These are phyloP conservation scores for Heliconius hermathena DNA, from an alignment of 1,140 invertebrate species.

Conservation along the genomic window DNA sequence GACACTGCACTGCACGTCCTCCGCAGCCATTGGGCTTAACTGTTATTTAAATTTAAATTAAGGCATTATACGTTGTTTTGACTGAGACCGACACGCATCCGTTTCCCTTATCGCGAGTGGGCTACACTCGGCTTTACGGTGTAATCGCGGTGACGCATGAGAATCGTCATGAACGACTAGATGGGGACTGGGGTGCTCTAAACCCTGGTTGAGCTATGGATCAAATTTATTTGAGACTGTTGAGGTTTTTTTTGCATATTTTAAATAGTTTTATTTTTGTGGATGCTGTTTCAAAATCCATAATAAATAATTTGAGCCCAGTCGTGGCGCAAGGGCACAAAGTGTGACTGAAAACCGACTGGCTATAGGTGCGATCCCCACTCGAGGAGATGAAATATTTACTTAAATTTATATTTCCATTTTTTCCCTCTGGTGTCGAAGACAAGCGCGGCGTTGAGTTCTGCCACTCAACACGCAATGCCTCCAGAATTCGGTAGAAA, in stretches of 20 bases:
- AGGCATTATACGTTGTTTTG: constrained; percentile 54
- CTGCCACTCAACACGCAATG: no score
- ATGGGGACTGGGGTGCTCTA: not conserved
- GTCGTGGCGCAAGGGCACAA: no score
- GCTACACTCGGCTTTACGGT: constrained; percentile 9
- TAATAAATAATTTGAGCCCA: no score
- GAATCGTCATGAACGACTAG: not conserved
- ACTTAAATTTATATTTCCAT: no score
- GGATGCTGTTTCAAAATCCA: no score
- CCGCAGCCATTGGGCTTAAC: constrained; percentile 48
- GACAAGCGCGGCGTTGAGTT: no score
- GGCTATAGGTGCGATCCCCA: no score
- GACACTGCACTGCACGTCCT: constrained; percentile 13
- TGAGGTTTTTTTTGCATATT: not conserved
- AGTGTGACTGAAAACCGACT: no score
- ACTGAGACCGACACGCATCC: constrained; percentile 24
- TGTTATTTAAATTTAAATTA: constrained; percentile 75
- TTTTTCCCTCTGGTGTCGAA: no score
- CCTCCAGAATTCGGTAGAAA: no score
- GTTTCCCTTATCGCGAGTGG: constrained; percentile 28
- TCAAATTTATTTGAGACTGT: not conserved
- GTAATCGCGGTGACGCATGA: constrained; percentile 30
- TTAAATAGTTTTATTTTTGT: not conserved
- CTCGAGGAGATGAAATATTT: no score
- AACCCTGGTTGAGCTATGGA: not conserved